Conservation (phyloP, 2,797 vertebrate species). For the Echiichthys vipera region DNA sequence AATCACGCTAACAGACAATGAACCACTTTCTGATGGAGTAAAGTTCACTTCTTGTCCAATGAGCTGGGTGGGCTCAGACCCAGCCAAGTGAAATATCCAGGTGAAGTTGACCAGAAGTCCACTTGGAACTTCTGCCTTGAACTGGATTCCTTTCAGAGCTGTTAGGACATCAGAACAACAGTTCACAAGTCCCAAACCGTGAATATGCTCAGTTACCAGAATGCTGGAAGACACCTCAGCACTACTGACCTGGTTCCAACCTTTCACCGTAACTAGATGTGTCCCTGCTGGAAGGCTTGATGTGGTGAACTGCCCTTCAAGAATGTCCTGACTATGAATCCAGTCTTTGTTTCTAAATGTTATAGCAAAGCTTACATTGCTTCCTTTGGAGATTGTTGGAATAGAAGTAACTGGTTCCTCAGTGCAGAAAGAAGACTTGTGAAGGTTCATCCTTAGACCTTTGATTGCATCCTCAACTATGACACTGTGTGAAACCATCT, state of each 20-base stretch:
- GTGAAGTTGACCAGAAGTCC: conserved; percentile 68
- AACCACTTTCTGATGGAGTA: conserved; percentile 70
- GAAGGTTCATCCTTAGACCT: conserved; percentile 73
- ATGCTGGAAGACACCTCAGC: conserved; percentile 59
- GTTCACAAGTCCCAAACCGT: conserved; percentile 74
- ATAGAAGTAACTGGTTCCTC: conserved; percentile 69
- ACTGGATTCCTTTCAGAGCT: conserved; percentile 63
- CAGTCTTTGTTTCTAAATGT: conserved; percentile 65
- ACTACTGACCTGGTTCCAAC: conserved; percentile 80
- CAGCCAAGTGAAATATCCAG: conserved; percentile 81
- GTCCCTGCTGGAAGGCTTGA: conserved; percentile 73
- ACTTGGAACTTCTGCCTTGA: conserved; percentile 70
- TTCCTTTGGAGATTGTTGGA: conserved; percentile 78
- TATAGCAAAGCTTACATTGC: conserved; percentile 75
- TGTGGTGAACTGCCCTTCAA: conserved; percentile 50
- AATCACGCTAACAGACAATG: conserved; percentile 73
- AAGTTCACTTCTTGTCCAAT: conserved; percentile 78
- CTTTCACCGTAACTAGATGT: conserved; percentile 71
- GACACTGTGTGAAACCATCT: conserved; percentile 68
- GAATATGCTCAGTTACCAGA: conserved; percentile 72
- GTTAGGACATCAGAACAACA: conserved; percentile 73
- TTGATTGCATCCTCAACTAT: conserved; percentile 75
- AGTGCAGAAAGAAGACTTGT: conserved; percentile 66
- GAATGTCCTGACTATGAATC: conserved; percentile 36
- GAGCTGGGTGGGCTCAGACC: conserved; percentile 42